Percentiles rank a stretch among this genome's conserved stretches.
Conservation (phyloP, 2,113 vertebrate species). For the Hystrix cristata region DNA sequence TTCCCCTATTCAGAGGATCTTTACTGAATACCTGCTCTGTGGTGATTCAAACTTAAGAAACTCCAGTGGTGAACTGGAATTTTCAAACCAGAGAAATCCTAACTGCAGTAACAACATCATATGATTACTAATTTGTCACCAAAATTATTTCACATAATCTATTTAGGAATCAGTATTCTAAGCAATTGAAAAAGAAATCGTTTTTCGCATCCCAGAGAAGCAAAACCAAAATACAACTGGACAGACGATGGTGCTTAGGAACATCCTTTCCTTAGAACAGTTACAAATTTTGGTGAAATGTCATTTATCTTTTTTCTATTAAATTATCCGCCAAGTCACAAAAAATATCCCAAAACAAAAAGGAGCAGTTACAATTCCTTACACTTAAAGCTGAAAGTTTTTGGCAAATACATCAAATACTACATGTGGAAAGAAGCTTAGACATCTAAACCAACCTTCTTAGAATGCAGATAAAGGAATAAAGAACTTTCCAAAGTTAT, state of each 20-base stretch:
- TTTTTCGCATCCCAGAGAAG: conserved; percentile 7
- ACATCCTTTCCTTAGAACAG: not conserved
- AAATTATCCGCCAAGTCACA: conserved; percentile 18
- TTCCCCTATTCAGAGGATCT: not conserved
- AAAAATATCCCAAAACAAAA: conserved; percentile 1
- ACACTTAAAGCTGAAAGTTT: not conserved
- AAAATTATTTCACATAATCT: conserved; percentile 46
- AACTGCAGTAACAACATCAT: not conserved
- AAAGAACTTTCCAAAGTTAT: not conserved
- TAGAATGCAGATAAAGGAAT: not conserved
- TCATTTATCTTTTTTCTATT: conserved; percentile 45
- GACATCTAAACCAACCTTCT: not conserved
- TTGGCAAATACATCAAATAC: not conserved
- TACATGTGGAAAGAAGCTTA: not conserved
- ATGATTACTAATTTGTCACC: not conserved
- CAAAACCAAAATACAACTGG: conserved; percentile 43
- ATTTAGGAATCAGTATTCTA: conserved; percentile 40
- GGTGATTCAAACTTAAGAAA: conserved; percentile 37
- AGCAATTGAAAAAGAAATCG: not conserved
- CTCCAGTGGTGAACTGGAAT: not conserved
- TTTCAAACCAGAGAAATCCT: conserved; percentile 50
- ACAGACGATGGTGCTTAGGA: not conserved
- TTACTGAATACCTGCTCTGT: not conserved
- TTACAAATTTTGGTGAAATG: not conserved
- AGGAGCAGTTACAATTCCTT: not conserved